phyloP scores from a whole-genome alignment of 2,888 invertebrate genomes.

The Caenorhabditis imperialis region DNA sequence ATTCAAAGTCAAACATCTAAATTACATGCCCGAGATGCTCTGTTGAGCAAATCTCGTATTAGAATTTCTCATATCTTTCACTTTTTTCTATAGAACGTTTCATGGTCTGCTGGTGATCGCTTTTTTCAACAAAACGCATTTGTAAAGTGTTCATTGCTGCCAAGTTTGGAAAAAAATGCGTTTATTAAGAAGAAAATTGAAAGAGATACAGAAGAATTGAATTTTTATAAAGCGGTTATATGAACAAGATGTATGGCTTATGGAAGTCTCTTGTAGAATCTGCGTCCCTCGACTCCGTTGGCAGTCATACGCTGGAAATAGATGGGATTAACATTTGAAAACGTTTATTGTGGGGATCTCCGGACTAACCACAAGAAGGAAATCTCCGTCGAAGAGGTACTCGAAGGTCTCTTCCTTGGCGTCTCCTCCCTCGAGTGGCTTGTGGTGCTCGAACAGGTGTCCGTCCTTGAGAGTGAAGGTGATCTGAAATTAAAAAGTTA shows the following conservation, averaged over 20 bases:
- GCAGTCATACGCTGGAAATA: slow-evolving; percentile 71
- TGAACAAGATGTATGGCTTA: slow-evolving; percentile 13
- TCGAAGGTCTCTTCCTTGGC: slow-evolving; percentile 75
- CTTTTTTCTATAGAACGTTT: too few relatives aligned
- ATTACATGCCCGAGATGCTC: too few relatives aligned
- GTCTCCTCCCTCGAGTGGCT: slow-evolving; percentile 63
- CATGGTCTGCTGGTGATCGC: too few relatives aligned
- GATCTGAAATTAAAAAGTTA: slow-evolving; percentile 57
- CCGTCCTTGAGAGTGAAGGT: slow-evolving; percentile 66
- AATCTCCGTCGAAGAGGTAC: slow-evolving; percentile 69
- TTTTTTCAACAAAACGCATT: too few relatives aligned
- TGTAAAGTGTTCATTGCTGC: too few relatives aligned
- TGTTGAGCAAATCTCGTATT: too few relatives aligned
- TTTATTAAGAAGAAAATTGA: not conserved
- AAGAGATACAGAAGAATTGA: slow-evolving; percentile 8
- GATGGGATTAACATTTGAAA: not conserved
- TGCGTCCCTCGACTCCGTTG: slow-evolving; percentile 69
- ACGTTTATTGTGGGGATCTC: slow-evolving; percentile 13
- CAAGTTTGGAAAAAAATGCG: slow-evolving; percentile 10
- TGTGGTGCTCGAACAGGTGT: slow-evolving; percentile 67
- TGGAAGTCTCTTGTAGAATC: slow-evolving; percentile 71
- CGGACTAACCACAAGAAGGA: slow-evolving; percentile 72
- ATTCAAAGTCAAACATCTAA: too few relatives aligned
- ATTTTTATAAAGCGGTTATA: slow-evolving; percentile 14
- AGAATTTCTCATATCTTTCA: too few relatives aligned